Percentiles rank a stretch among this genome's conserved stretches.
Evolutionary conservation across 2,888 invertebrate genomes (phyloP).

Genomic region (Polydesmus complanatus): DNA sequence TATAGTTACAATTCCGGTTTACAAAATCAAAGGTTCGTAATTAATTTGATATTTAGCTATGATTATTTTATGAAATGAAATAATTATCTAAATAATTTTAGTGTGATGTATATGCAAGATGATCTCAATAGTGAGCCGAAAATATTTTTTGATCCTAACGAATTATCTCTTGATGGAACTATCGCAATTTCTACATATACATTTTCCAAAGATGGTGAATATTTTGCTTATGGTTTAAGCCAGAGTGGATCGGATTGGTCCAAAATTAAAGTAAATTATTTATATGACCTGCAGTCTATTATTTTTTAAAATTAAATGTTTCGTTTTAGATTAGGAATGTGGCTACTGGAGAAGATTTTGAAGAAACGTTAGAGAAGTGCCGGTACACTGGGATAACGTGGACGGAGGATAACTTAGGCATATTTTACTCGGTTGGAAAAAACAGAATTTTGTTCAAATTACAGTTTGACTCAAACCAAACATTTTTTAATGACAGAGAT

Average conservation of each 20-base stretch:
- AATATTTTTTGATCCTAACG: conserved; percentile 92
- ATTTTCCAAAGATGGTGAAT: conserved; percentile 79
- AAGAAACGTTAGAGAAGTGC: conserved; percentile 77
- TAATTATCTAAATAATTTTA: conserved; percentile 32
- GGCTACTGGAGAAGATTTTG: conserved; percentile 58
- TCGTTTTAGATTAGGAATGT: conserved; percentile 25
- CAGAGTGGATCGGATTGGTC: conserved; percentile 94
- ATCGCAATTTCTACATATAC: conserved; percentile 57
- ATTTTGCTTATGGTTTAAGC: conserved; percentile 81
- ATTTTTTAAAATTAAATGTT: conserved; percentile 1
- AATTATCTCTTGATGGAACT: conserved; percentile 73
- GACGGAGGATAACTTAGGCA: conserved; percentile 87
- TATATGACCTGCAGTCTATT: neutral
- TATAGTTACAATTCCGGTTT: conserved; percentile 86
- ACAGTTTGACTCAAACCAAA: neutral
- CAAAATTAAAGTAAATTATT: conserved; percentile 46
- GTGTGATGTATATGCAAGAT: conserved; percentile 81
- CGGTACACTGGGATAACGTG: conserved; percentile 85
- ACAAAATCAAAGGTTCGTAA: conserved; percentile 76
- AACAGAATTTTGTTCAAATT: neutral
- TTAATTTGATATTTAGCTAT: neutral
- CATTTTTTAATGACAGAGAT: conserved; percentile 42
- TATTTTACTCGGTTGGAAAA: conserved; percentile 72
- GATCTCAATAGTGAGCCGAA: conserved; percentile 55
- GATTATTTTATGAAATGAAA: neutral